These are phyloP conservation scores for Calycopis cecrops DNA, from an alignment of 1,140 invertebrate species.

Conservation along the genomic window DNA sequence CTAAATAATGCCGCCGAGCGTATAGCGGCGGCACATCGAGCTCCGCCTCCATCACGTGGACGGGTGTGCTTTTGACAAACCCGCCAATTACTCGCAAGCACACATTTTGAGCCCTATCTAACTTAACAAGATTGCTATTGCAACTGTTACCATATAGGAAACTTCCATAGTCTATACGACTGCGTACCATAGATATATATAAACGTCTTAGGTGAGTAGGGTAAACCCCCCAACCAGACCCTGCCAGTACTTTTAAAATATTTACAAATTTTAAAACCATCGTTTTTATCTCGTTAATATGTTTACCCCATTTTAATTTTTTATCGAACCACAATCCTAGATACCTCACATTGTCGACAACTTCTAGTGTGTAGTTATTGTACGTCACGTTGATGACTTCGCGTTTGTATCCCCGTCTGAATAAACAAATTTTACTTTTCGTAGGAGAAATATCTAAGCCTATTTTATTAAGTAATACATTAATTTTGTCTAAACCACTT, in stretches of 20 bases:
- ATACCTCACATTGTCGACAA: slow-evolving; percentile 23
- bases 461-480: slow-evolving; percentile 10
- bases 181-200: slow-evolving; percentile 19
- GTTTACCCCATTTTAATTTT: slow-evolving; percentile 21
- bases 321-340: slow-evolving; percentile 27
- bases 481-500: slow-evolving; percentile 7
- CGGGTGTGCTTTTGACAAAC: slow-evolving; percentile 26
- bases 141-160: slow-evolving; percentile 23
- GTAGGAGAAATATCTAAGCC: slow-evolving; percentile 18
- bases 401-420: slow-evolving; percentile 15
- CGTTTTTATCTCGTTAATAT: slow-evolving; percentile 18
- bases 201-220: slow-evolving; percentile 24
- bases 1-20: slow-evolving; percentile 25
- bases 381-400: slow-evolving; percentile 10
- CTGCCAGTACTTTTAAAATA: slow-evolving; percentile 25
- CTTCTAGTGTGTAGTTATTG: neutral
- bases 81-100: slow-evolving; percentile 19
- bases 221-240: slow-evolving; percentile 20
- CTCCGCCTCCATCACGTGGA: slow-evolving; percentile 33
- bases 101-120: slow-evolving; percentile 26
- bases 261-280: slow-evolving; percentile 21
- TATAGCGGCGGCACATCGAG: slow-evolving; percentile 18
- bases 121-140: slow-evolving; percentile 23
- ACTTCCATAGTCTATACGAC: slow-evolving; percentile 25
- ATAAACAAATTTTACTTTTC: slow-evolving; percentile 28